Evolutionary conservation across 2,113 vertebrate genomes (phyloP), one percentile per base, ranked within the genome.

Genomic region (Cyphomyrus plagiostoma): DNA sequence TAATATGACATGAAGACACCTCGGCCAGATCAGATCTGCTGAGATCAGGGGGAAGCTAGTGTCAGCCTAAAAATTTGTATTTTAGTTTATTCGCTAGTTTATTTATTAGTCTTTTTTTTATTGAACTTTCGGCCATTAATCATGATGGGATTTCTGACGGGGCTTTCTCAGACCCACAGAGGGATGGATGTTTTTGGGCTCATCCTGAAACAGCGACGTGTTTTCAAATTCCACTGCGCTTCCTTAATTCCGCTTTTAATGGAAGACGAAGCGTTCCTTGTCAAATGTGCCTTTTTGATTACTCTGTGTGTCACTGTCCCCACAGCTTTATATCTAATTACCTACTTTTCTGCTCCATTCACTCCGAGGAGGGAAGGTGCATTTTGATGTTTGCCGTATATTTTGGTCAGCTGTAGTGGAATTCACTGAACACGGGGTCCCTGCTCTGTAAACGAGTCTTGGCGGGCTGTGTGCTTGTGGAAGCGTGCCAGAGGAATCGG

Each of bases 401-500:
- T 39, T 87, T 52, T 23, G 1, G 21, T 48, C 19, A 1, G 45
- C 30, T 15, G n/a, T 13, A n/a, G 83, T 23, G 85, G 35, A 26
- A 9, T 56, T 26, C 26, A 15, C 26, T 19, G 39, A 8, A 10
- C 8, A 8, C 7, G 19, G 82, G 39, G 42, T 39, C 48, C 17
- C 50, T 45, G 42, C 30, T 35, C 49, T 56, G n/a, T 87, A 56
- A 56, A 48, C 6, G 48, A 56, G 50, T 26, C 50, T 35, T 53
- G 49, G 82, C 49, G 2, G 85, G 50, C 85, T 1, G 35, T 56
- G 50, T 9, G 50, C 26, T 53, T 6, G 50, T 42, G 85, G 85
- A 87, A 19, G 23, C 26, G 17, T 42, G 85, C 85, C 85, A 87
- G 85, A 56, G 85, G 50, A 87, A 87, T 87, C 48, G 85, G 85